phyloP scores from a whole-genome alignment of 1,140 invertebrate genomes.

The Goniozus legneri region DNA sequence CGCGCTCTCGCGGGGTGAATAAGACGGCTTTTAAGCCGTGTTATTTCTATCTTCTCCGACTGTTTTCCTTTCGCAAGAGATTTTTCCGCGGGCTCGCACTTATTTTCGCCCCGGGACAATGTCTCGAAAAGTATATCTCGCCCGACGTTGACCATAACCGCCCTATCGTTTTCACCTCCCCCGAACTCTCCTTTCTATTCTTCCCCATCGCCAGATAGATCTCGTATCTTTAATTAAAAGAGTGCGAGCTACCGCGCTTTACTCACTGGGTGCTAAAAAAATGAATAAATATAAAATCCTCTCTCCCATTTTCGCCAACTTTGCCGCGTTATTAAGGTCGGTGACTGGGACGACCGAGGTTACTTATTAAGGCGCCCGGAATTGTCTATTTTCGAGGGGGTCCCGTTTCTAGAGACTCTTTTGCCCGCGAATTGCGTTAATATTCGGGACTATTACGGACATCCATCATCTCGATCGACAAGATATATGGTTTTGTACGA shows the following conservation, averaged over 20 bases:
- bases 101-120: no score
- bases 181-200: constrained; percentile 10
- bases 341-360: no score
- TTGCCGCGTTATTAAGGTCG: constrained; percentile 1
- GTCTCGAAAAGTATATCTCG: constrained; percentile 19
- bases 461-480: no score
- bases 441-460: no score
- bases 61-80: constrained; percentile 17
- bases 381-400: no score
- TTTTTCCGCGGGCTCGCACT: constrained; percentile 18
- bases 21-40: not conserved
- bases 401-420: no score
- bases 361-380: no score
- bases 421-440: no score
- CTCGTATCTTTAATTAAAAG: constrained; percentile 53
- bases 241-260: constrained; percentile 1
- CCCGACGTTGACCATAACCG: constrained; percentile 34
- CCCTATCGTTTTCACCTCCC: constrained; percentile 50
- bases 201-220: constrained; percentile 36
- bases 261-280: no score
- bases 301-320: constrained; percentile 16
- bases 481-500: no score
- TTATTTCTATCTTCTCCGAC: not conserved
- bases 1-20: not conserved
- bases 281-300: no score